Conservation (phyloP, 2,888 invertebrate genomes). For the Troides oblongomaculatus region DNA sequence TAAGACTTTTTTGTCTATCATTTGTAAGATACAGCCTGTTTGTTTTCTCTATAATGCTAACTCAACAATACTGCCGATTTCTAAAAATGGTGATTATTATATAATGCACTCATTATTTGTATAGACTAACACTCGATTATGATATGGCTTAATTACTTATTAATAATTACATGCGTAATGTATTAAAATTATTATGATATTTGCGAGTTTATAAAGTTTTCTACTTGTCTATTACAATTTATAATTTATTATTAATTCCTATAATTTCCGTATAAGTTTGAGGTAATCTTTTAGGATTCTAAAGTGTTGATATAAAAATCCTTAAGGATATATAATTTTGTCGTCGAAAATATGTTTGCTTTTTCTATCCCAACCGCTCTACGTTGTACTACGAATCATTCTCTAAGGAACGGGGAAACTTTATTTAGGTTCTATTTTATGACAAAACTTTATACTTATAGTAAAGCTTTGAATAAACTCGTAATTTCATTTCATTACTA, state of each 20-base stretch:
- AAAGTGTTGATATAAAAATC: background rate
- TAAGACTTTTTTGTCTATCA: background rate
- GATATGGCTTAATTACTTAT: too few species aligned
- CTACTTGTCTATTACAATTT: too few species aligned
- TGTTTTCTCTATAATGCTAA: background rate
- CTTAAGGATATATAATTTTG: background rate
- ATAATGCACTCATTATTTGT: too few species aligned
- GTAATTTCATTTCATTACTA: background rate
- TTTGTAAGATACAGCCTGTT: background rate
- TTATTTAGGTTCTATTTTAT: background rate
- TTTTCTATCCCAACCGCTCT: background rate
- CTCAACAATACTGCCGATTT: background rate
- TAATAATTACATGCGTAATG: too few species aligned
- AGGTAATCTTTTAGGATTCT: background rate
- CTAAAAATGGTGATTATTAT: background rate
- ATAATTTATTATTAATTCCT: too few species aligned
- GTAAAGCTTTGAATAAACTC: background rate
- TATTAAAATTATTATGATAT: too few species aligned
- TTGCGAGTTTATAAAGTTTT: too few species aligned
- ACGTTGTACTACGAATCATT: background rate
- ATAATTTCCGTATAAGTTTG: background rate
- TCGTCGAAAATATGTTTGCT: background rate
- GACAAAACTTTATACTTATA: background rate
- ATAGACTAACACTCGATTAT: too few species aligned
- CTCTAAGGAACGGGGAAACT: background rate